These are phyloP conservation scores for Macquaria ambigua DNA, from an alignment of 2,113 vertebrate genomes.

Conservation along the genomic window DNA sequence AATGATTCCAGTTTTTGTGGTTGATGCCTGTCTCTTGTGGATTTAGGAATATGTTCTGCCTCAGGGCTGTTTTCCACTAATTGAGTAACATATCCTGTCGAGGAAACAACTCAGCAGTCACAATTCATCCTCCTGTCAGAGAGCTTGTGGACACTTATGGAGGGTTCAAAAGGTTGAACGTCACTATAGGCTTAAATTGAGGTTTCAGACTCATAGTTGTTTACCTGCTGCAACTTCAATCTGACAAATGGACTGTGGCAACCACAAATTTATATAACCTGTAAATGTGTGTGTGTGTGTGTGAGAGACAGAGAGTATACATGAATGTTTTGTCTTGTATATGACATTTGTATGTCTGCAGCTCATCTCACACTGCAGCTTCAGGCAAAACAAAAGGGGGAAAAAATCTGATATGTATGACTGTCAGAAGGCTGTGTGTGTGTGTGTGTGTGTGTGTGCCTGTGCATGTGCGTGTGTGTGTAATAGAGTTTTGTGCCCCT, in stretches of 20 bases:
- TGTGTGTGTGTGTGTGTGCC: slow-evolving; percentile 1
- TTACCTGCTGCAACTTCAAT: background rate
- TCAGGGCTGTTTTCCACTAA: background rate
- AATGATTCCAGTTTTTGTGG: background rate
- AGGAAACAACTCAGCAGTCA: too few relatives aligned
- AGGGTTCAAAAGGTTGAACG: background rate
- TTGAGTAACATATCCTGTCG: background rate
- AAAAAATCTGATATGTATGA: background rate
- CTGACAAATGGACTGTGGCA: background rate
- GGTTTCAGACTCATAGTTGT: background rate
- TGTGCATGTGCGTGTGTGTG: too few relatives aligned
- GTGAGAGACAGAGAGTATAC: background rate
- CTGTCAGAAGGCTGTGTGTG: background rate
- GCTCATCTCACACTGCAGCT: background rate
- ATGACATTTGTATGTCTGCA: background rate
- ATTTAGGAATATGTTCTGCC: background rate
- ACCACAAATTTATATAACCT: background rate
- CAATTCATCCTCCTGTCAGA: too few relatives aligned
- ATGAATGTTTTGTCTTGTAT: background rate
- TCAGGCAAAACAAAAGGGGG: background rate
- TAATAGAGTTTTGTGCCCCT: background rate
- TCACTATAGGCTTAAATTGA: background rate
- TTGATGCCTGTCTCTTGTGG: background rate
- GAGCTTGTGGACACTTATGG: background rate
- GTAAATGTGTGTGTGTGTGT: background rate